Conservation (phyloP, 2,797 vertebrate species). For the Bradypus variegatus region DNA sequence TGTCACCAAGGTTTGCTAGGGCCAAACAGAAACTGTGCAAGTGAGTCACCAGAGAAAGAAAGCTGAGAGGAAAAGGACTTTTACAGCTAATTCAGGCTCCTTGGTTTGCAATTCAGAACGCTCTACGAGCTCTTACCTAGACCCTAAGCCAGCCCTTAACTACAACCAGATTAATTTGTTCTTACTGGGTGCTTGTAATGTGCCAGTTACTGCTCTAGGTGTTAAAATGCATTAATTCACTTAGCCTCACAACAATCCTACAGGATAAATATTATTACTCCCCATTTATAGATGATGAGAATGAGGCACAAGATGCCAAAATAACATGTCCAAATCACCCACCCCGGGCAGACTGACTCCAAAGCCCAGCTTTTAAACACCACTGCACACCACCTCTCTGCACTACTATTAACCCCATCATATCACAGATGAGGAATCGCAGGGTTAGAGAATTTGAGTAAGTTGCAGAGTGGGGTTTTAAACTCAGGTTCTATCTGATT, state of each 20-base stretch:
- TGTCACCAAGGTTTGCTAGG: background rate
- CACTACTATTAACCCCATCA: no score
- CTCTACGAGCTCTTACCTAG: background rate
- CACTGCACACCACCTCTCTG: background rate
- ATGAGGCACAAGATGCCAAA: background rate
- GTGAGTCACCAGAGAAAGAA: background rate
- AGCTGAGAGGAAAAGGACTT: background rate
- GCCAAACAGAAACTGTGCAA: background rate
- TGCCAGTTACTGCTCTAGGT: background rate
- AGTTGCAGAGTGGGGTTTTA: no score
- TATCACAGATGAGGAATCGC: background rate
- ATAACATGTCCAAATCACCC: background rate
- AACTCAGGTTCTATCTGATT: background rate
- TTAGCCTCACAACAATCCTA: background rate
- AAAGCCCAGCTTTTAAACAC: background rate
- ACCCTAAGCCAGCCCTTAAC: background rate
- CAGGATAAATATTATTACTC: background rate
- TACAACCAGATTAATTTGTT: background rate
- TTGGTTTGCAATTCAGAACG: background rate
- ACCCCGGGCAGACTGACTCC: no score
- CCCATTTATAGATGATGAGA: background rate
- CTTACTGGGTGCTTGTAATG: background rate
- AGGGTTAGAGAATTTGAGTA: background rate
- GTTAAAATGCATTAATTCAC: background rate
- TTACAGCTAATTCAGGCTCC: background rate